Evolutionary conservation across 1,140 invertebrate genomes (phyloP).

Genomic region (Microplitis demolitor): DNA sequence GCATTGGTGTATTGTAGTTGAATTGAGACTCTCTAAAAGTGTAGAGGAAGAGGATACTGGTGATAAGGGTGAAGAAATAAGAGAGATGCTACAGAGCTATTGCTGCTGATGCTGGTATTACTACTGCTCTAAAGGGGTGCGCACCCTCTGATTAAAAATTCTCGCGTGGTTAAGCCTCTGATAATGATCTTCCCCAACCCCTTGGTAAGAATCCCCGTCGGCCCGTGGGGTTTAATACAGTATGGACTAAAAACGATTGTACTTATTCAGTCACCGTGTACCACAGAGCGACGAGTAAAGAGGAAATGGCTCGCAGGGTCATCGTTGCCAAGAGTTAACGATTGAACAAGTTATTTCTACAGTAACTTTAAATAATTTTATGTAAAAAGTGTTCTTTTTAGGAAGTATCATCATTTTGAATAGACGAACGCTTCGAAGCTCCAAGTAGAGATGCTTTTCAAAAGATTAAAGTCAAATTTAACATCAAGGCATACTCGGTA

Average conservation of each 20-base stretch:
- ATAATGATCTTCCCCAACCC: conserved; percentile 62
- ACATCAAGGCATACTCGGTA: conserved; percentile 19
- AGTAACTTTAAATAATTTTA: background rate
- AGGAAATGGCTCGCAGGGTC: conserved; percentile 50
- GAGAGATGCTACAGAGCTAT: background rate
- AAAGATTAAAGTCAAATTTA: background rate
- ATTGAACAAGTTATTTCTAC: conserved; percentile 29
- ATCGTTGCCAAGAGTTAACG: conserved; percentile 47
- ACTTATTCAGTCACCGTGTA: conserved; percentile 56
- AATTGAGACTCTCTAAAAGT: background rate
- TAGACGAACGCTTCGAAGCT: too few relatives aligned
- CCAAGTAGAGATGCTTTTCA: background rate
- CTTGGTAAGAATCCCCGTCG: conserved; percentile 26
- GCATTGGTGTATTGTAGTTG: conserved; percentile 25
- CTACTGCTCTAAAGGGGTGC: conserved; percentile 47
- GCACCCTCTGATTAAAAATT: conserved; percentile 65
- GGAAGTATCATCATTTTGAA: too few relatives aligned
- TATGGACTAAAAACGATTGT: conserved; percentile 57
- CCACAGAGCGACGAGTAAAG: conserved; percentile 37
- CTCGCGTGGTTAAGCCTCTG: conserved; percentile 64
- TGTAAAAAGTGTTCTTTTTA: too few relatives aligned
- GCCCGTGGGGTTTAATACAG: conserved; percentile 53
- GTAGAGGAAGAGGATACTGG: background rate
- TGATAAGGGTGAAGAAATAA: background rate
- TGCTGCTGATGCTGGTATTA: conserved; percentile 12